phyloP scores from a whole-genome alignment of 2,113 vertebrate species.

The Phyllopteryx taeniolatus region DNA sequence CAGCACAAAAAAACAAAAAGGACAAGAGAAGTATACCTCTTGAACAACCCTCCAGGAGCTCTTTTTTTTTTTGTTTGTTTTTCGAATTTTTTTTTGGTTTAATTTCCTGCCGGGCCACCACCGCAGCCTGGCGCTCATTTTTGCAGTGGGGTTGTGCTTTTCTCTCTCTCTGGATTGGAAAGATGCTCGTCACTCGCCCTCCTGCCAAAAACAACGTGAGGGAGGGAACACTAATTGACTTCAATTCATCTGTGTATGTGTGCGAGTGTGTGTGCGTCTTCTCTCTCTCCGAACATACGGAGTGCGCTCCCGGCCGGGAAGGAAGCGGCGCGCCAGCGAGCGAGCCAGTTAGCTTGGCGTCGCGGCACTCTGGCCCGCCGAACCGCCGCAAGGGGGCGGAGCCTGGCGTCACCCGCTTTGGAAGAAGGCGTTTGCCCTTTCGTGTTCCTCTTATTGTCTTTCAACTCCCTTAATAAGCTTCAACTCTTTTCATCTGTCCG shows the following conservation, averaged over 20 bases:
- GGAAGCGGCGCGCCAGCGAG: constrained; percentile 14
- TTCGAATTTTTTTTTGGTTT: neutral
- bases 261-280: neutral
- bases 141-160: neutral
- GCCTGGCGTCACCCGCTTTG: neutral
- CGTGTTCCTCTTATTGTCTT: constrained; percentile 25
- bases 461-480: constrained; percentile 36
- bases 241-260: neutral
- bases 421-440: neutral
- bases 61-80: neutral
- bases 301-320: neutral
- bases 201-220: neutral
- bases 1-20: constrained; percentile 55
- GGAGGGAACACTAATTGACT: neutral
- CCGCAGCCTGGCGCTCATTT: neutral
- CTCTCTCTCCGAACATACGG: neutral
- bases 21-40: constrained; percentile 47
- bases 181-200: neutral
- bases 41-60: constrained; percentile 45
- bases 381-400: constrained; percentile 34
- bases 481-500: constrained; percentile 44
- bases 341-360: neutral
- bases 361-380: constrained; percentile 29
- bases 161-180: neutral
- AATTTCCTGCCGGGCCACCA: neutral